Evolutionary conservation across 2,113 vertebrate species (phyloP), one percentile per base, ranked within the genome.

Genomic region (Trogon surrucura): DNA sequence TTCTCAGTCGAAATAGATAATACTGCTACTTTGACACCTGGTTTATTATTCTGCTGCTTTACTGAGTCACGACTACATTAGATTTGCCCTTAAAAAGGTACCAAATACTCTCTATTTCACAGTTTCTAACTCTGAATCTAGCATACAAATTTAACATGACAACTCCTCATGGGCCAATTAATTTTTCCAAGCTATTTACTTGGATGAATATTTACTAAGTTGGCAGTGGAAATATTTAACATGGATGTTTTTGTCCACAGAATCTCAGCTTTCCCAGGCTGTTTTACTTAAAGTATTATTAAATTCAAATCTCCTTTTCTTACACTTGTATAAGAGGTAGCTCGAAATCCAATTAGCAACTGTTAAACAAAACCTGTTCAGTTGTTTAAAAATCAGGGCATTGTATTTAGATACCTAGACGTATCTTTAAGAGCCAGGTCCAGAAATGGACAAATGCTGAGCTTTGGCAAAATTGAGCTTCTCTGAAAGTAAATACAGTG

Each of bases 181-280:
- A 79, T 91, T 82, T 95, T 95, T 89, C 25, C 30, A 61, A 94
- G 47, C 16, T 89, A 88, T 93, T 96, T 97, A 73, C 41, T 73
- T 91, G 30, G 41, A 77, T 83, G 58, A 93, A 89, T 94, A 94
- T 88, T 95, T 88, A 58, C 62, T 18, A 66, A 26, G 47, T 29
- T 89, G 66, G 45, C 71, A 88, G n/a, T 79, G 16, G 7, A 95
- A 91, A 62, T 2, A 3, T 82, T 82, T 80, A 50, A 54, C 64
- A 64, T 34, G 29, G 11, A 65, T 81, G 9, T 4, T 16, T 86
- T 79, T 91, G 62, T 85, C 60, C 69, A 66, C 26, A 74, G 22
- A 54, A 89, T 14, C 41, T 77, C 54, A 85, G 45, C 26, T 85
- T 87, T 70, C 77, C 23, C 30, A 89, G 38, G 54, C 7, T 30